Conservation (phyloP, 2,888 invertebrate species). For the Stenurella melanura region DNA sequence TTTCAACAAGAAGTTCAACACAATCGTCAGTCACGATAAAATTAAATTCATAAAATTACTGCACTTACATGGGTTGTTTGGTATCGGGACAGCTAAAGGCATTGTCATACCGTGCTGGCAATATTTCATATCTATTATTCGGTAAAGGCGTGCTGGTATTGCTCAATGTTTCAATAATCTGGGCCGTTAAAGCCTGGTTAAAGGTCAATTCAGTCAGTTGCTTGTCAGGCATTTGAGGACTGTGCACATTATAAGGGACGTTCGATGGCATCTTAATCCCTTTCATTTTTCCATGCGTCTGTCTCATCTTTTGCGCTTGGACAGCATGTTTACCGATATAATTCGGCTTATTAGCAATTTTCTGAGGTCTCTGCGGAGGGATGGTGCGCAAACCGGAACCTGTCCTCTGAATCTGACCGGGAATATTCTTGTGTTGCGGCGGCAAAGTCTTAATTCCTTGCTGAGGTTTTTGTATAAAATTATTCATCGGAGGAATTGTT, state of each 20-base stretch:
- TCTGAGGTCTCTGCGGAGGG: slow-evolving; percentile 70
- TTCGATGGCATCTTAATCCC: slow-evolving; percentile 45
- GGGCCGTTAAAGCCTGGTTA: slow-evolving; percentile 79
- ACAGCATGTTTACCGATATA: slow-evolving; percentile 73
- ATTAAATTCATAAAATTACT: background rate
- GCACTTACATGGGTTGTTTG: slow-evolving; percentile 29
- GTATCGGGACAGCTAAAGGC: slow-evolving; percentile 61
- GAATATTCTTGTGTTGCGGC: slow-evolving; percentile 65
- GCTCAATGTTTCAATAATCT: slow-evolving; percentile 78
- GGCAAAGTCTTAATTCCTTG: slow-evolving; percentile 68
- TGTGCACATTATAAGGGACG: slow-evolving; percentile 43
- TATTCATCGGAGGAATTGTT: slow-evolving; percentile 66
- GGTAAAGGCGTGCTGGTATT: slow-evolving; percentile 71
- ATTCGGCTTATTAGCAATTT: slow-evolving; percentile 70
- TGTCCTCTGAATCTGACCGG: slow-evolving; percentile 66
- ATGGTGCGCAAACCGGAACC: slow-evolving; percentile 70
- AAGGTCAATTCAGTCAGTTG: slow-evolving; percentile 74
- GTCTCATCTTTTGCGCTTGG: slow-evolving; percentile 70
- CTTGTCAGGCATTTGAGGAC: slow-evolving; percentile 52
- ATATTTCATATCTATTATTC: slow-evolving; percentile 74
- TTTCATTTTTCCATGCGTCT: slow-evolving; percentile 51
- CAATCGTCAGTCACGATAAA: no score
- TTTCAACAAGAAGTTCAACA: no score
- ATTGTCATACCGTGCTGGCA: slow-evolving; percentile 70
- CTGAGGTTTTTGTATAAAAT: slow-evolving; percentile 61